phyloP scores from a whole-genome alignment of 2,113 vertebrate genomes.

The Hymenochirus boettgeri region DNA sequence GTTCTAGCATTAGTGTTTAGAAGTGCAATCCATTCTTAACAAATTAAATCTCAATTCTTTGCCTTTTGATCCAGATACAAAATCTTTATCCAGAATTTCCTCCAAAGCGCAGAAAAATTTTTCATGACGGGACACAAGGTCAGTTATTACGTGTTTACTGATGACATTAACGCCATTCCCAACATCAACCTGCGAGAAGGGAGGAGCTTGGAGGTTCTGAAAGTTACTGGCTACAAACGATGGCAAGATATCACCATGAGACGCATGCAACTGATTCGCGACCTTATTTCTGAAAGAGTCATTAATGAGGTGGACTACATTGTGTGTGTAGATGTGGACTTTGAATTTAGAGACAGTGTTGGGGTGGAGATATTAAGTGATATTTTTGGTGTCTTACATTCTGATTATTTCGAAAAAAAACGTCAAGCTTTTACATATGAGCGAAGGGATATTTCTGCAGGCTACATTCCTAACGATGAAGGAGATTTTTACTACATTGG shows the following conservation, averaged over 20 bases:
- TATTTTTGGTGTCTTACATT: constrained; percentile 61
- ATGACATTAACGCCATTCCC: constrained; percentile 50
- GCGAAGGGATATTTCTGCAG: constrained; percentile 52
- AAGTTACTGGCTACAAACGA: constrained; percentile 5
- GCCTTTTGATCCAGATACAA: constrained; percentile 1
- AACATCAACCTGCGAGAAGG: constrained; percentile 1
- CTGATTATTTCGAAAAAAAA: constrained; percentile 52
- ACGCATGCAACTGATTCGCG: constrained; percentile 63
- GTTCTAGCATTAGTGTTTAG: too few species aligned
- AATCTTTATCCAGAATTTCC: constrained; percentile 1
- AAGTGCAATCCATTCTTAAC: too few species aligned
- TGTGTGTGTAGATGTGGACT: constrained; percentile 68
- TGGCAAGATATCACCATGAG: constrained; percentile 68
- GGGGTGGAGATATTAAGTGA: constrained; percentile 62
- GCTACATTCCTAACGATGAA: constrained; percentile 52
- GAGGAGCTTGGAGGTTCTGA: neutral
- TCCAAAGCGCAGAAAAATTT: constrained; percentile 7
- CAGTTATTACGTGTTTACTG: constrained; percentile 66
- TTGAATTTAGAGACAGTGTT: constrained; percentile 57
- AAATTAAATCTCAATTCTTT: too few species aligned
- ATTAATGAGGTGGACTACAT: constrained; percentile 49
- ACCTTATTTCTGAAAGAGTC: constrained; percentile 45
- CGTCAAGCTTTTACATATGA: constrained; percentile 59
- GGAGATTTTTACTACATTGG: constrained; percentile 72
- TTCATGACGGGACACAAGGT: constrained; percentile 48